Base-by-base conservation (phyloP, 2,888 invertebrate genomes). In the Troides aeacus region DNA sequence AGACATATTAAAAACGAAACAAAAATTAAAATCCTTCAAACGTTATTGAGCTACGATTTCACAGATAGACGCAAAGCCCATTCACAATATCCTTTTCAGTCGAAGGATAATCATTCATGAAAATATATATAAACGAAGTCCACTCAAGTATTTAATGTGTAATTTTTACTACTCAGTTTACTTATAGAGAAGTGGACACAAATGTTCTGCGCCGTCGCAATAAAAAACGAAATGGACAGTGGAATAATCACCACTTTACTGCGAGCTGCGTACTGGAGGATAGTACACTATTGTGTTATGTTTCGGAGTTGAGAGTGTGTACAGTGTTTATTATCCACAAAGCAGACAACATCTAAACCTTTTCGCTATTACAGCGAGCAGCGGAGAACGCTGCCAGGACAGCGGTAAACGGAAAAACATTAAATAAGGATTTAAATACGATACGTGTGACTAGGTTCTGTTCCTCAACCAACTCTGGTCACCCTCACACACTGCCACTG, bases 341-440 rank as follows among this genome's bases (percentile, higher is more conserved):
- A 1, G 63, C 2, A 62, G 70, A 63, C 63, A 70, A 66, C 66
- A 66, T 70, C 70, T 58, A 59, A 70, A 70, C 58, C 59, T n/a
- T 63, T 66, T 63, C 62, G 59, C 66, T 59, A 58, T 69, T 30
- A 66, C 63, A 66, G 62, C 30, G 21, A 42, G 59, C 53, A 63
- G 6, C 57, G 53, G 42, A n/a, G 30, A 30, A 3, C 5, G 30
- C 30, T 30, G 24, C 36, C 59, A 50, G 42, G n/a, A 62, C 23
- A 64, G 62, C 30, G 42, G 50, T 24, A 24, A 42, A 66, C 56
- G 56, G 56, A 23, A n/a, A 60, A 36, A 59, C 70, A 63, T 72
- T 72, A 72, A 72, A 68, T 72, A 70, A 64, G 60, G 62, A 61
- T 66, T 72, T 70, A 71, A 71, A 68, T 70, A 60, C 66, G 63